Evolutionary conservation across 2,797 vertebrate species (phyloP).

Genomic region (Scomberomorus guttatus): DNA sequence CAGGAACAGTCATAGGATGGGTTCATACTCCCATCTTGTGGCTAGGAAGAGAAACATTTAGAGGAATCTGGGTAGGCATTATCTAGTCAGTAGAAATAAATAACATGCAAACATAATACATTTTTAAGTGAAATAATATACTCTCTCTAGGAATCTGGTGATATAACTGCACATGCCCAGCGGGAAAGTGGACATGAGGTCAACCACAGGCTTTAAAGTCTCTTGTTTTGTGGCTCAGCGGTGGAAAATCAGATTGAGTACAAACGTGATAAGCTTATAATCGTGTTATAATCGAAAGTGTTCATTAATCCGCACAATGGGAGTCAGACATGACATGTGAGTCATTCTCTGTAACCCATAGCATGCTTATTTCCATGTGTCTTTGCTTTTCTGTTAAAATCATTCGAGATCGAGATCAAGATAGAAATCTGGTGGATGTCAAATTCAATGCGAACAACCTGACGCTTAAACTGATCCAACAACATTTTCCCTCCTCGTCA

Average conservation of each 20-base stretch:
- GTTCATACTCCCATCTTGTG: slow-evolving; percentile 82
- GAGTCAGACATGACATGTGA: slow-evolving; percentile 17
- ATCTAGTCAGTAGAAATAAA: slow-evolving; percentile 25
- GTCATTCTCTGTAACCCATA: slow-evolving; percentile 36
- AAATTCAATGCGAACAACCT: slow-evolving; percentile 39
- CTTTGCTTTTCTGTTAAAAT: slow-evolving; percentile 57
- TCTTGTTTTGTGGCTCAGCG: slow-evolving; percentile 9
- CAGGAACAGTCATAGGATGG: slow-evolving; percentile 12
- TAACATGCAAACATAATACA: background rate
- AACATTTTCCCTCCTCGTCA: slow-evolving; percentile 48
- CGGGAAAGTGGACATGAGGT: slow-evolving; percentile 26
- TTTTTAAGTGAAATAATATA: slow-evolving; percentile 26
- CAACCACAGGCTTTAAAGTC: slow-evolving; percentile 16
- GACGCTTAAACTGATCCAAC: slow-evolving; percentile 37
- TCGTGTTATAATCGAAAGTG: too few species aligned
- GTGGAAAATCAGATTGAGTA: slow-evolving; percentile 56
- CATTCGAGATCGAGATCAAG: too few species aligned
- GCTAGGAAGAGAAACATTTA: slow-evolving; percentile 28
- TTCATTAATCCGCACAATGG: slow-evolving; percentile 42
- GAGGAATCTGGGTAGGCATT: background rate
- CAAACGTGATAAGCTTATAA: slow-evolving; percentile 44
- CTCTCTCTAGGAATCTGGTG: slow-evolving; percentile 13
- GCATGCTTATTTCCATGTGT: slow-evolving; percentile 46
- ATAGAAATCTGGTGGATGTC: slow-evolving; percentile 62
- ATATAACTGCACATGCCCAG: slow-evolving; percentile 10